Base-by-base conservation (phyloP, 2,888 invertebrate genomes). In the Melolontha melolontha region DNA sequence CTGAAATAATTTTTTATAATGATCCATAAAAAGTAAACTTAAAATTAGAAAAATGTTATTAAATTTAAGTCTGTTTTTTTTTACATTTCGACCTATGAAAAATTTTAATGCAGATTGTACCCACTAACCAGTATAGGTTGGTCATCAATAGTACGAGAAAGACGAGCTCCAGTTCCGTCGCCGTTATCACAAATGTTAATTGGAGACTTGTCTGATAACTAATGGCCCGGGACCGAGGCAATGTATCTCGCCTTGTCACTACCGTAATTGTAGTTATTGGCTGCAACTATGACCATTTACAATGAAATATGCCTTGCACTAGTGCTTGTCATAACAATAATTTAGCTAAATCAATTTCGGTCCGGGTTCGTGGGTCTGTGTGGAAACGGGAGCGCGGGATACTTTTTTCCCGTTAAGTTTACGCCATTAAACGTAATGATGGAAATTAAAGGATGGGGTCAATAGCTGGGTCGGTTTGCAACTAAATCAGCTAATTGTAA, bases 241-340 rank as follows among this genome's bases (percentile, higher is more conserved):
- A 80, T 81, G 80, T 79, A 81, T 81, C 79, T 80, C 78, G 78
- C 77, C 79, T 80, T 81, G 81, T 80, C 79, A 80, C 77, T 81
- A 79, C 77, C 77, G 80, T 82, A 81, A 82, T 82, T 81, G 80
- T 79, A 81, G 81, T 81, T 82, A 82, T 82, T 81, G 81, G 81
- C 79, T 77, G 79, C 80, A 81, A 81, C 81, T 81, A 82, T 81
- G 82, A 77, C 81, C 80, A 81, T 81, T 81, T 77, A 74, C 76
- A 74, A 78, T 81, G 81, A 81, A 81, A 81, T 82, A 82, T 81
- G 80, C 76, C 77, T 73, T 78, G 76, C 75, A 74, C 77, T 74
- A 75, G 72, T 51, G 78, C 78, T 77, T 79, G 81, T 80, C 81
- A 81, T 79, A 81, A 81, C 81, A 79, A 81, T 82, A 82, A 82